A percentile compares a stretch with the other conserved stretches of the same genome.
Evolutionary conservation across 1,140 invertebrate genomes (phyloP).

Genomic region (Drosophila leontia): DNA sequence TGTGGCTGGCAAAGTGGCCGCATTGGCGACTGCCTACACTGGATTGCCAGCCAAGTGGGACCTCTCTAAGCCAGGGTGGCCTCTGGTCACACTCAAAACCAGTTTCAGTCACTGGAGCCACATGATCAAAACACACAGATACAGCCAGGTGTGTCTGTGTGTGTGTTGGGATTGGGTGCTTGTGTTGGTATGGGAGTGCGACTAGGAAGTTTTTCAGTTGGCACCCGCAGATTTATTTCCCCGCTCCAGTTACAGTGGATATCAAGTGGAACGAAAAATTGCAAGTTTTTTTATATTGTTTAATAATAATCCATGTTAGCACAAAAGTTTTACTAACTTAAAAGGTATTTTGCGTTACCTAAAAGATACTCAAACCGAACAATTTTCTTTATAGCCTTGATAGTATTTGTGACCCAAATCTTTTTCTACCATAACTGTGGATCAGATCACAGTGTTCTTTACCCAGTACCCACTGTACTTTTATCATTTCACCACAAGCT

Average conservation of each 20-base stretch:
- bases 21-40: constrained; percentile 46
- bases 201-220: constrained; percentile 62
- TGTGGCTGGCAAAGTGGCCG: constrained; percentile 63
- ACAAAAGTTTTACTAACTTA: background rate
- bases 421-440: background rate
- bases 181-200: constrained; percentile 13
- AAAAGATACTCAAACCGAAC: background rate
- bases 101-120: constrained; percentile 50
- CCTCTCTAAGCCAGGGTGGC: constrained; percentile 13
- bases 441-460: background rate
- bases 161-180: background rate
- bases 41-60: constrained; percentile 12
- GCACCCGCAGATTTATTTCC: background rate
- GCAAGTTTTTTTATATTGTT: background rate
- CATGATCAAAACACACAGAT: constrained; percentile 42
- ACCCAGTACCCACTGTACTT: background rate
- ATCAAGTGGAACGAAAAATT: background rate
- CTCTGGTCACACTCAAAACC: constrained; percentile 63
- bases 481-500: constrained; percentile 66
- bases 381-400: background rate
- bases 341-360: background rate
- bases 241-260: constrained; percentile 13
- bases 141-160: constrained; percentile 34
- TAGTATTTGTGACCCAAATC: background rate
- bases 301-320: background rate